phyloP scores from a whole-genome alignment of 1,140 invertebrate species.

The Rhynchophorus ferrugineus region DNA sequence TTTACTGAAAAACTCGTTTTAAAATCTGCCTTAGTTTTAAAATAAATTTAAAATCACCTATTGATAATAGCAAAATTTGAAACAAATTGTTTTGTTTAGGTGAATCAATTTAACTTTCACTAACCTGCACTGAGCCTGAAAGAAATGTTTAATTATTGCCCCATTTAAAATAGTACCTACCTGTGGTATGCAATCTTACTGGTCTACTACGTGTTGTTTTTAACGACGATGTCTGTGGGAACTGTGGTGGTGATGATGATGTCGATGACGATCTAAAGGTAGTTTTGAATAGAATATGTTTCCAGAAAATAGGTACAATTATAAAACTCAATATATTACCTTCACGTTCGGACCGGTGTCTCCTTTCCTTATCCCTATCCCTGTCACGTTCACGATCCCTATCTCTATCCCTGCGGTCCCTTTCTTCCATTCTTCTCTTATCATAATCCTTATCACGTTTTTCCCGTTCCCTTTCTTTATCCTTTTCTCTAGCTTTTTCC shows the following conservation, averaged over 20 bases:
- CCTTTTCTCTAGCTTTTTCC: constrained; percentile 30
- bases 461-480: constrained; percentile 35
- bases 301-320: too few relatives aligned
- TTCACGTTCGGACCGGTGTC: constrained; percentile 34
- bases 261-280: constrained; percentile 25
- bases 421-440: constrained; percentile 11
- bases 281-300: too few relatives aligned
- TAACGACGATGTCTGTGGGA: constrained; percentile 18
- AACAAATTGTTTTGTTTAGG: too few relatives aligned
- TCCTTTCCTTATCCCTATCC: constrained; percentile 33
- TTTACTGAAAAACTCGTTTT: background rate
- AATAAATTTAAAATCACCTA: background rate
- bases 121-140: constrained; percentile 36
- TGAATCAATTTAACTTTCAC: constrained; percentile 20
- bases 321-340: constrained; percentile 23
- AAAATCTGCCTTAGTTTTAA: background rate
- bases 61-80: too few relatives aligned
- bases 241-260: constrained; percentile 26
- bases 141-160: constrained; percentile 28
- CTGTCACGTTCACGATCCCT: constrained; percentile 34
- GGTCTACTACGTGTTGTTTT: constrained; percentile 21
- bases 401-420: constrained; percentile 8
- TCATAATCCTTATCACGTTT: constrained; percentile 32
- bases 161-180: constrained; percentile 35
- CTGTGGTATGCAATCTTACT: constrained; percentile 33